These are phyloP conservation scores for Emys orbicularis DNA, from an alignment of 2,797 vertebrate genomes.

Conservation along the genomic window DNA sequence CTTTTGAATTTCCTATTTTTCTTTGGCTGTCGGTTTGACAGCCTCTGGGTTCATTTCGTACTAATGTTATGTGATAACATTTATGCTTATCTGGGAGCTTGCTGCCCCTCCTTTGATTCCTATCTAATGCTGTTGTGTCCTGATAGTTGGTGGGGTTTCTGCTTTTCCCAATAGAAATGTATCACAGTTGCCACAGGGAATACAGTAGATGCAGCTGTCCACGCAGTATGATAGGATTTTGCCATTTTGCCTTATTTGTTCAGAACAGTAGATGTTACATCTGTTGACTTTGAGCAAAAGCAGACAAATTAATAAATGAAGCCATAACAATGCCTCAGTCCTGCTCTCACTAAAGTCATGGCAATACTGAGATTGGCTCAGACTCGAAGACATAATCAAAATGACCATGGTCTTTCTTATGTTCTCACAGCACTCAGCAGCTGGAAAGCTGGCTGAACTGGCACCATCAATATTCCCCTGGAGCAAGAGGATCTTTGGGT, in stretches of 20 bases:
- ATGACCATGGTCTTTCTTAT: not conserved
- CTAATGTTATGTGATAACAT: not conserved
- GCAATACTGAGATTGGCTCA: not conserved
- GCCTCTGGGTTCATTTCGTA: not conserved
- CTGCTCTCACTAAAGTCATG: not conserved
- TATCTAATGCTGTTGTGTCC: not conserved
- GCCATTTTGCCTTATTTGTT: not conserved
- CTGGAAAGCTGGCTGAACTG: not conserved
- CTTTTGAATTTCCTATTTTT: conserved; percentile 21
- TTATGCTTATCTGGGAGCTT: conserved; percentile 7
- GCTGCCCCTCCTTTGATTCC: not conserved
- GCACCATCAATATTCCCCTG: not conserved
- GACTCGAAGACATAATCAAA: conserved; percentile 3
- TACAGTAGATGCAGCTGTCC: not conserved
- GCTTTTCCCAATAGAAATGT: not conserved
- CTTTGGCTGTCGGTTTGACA: not conserved
- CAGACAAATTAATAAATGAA: not conserved
- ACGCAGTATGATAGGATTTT: not conserved
- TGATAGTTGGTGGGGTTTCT: not conserved
- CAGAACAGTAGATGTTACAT: accelerated
- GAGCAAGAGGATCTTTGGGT: not conserved
- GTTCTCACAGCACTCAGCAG: not conserved
- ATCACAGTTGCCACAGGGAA: not conserved
- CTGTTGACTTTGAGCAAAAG: not conserved
- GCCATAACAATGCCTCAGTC: not conserved